phyloP scores from a whole-genome alignment of 2,797 vertebrate species.

The Phataginus tricuspis region DNA sequence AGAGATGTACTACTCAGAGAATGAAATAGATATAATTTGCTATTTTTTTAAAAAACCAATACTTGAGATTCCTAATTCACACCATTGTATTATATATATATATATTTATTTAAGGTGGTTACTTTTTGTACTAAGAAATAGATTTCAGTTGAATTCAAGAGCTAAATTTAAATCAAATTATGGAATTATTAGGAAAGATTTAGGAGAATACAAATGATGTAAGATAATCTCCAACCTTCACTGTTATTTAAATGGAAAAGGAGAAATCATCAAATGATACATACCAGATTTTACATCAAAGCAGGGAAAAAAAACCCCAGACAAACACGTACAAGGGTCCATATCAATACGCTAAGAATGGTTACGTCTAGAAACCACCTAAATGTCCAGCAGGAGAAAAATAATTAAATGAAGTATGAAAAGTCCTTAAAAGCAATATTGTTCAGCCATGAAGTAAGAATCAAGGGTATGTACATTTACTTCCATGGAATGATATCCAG shows the following conservation, averaged over 20 bases:
- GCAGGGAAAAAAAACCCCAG: neutral
- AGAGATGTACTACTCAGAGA: neutral
- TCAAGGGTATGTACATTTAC: neutral
- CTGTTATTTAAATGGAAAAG: neutral
- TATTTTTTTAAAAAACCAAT: neutral
- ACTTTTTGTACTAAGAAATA: conserved; percentile 6
- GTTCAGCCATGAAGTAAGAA: neutral
- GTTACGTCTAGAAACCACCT: neutral
- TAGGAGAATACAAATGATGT: neutral
- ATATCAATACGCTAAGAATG: neutral
- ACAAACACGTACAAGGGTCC: neutral
- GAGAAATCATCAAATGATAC: neutral
- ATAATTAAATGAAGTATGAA: neutral
- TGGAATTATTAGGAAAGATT: neutral
- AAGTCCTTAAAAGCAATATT: conserved; percentile 16
- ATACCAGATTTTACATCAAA: neutral
- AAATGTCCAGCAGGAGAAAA: neutral
- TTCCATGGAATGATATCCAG: neutral
- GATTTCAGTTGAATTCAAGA: neutral
- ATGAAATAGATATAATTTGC: neutral
- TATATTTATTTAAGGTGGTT: neutral
- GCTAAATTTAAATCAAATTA: neutral
- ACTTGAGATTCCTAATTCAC: neutral
- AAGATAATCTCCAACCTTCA: neutral
- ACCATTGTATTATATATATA: neutral